Conservation (phyloP, 2,113 vertebrate genomes). For the Salvelinus sp. region DNA sequence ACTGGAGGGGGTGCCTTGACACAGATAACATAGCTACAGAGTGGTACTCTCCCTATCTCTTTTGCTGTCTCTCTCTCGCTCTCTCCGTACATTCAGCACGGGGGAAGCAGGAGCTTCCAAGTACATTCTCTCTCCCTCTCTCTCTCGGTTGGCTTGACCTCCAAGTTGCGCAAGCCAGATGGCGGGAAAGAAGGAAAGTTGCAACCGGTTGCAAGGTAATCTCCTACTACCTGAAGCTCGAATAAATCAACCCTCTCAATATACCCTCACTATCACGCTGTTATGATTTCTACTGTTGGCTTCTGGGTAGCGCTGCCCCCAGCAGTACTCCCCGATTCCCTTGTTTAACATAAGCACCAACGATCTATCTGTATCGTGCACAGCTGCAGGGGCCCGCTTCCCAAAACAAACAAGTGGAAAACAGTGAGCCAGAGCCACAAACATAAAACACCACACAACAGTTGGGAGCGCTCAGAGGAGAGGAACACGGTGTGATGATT, state of each 20-base stretch:
- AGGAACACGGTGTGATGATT: neutral
- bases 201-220: neutral
- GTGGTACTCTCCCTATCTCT: neutral
- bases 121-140: conserved; percentile 18
- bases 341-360: neutral
- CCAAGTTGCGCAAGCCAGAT: neutral
- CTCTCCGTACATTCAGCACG: conserved; percentile 24
- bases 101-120: conserved; percentile 33
- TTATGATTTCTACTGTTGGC: neutral
- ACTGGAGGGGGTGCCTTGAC: neutral
- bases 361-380: neutral
- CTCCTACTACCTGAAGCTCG: neutral
- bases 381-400: neutral
- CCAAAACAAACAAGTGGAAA: neutral
- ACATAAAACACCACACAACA: neutral
- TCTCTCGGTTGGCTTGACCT: neutral
- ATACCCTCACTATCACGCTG: neutral
- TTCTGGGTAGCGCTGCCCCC: neutral
- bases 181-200: neutral
- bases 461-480: neutral
- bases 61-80: neutral
- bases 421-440: neutral
- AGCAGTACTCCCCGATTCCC: neutral
- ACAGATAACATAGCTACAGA: neutral
- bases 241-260: neutral